These are phyloP conservation scores for Drosophila flavopinicola DNA, from an alignment of 2,888 invertebrate species.

Conservation along the genomic window DNA sequence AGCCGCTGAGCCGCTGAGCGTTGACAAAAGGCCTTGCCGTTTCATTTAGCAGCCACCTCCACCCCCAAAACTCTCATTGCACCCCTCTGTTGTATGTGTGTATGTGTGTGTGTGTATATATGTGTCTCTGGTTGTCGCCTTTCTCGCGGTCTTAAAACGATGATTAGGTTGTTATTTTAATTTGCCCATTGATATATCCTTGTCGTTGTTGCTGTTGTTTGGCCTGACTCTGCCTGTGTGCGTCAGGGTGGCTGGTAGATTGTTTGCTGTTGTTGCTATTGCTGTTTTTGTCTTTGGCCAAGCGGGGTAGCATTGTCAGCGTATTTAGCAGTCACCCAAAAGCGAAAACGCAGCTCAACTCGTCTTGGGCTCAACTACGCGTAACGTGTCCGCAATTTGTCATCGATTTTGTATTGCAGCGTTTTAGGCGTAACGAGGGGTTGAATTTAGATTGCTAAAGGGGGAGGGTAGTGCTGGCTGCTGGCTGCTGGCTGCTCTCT, in stretches of 20 bases:
- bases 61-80: constrained; percentile 21
- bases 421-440: constrained; percentile 74
- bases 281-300: constrained; percentile 48
- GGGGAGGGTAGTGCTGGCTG: background rate
- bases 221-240: constrained; percentile 71
- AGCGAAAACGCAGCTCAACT: constrained; percentile 59
- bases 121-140: constrained; percentile 65
- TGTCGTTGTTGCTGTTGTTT: constrained; percentile 38
- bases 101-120: constrained; percentile 7
- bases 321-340: constrained; percentile 74
- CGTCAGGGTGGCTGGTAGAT: constrained; percentile 71
- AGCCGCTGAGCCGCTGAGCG: constrained; percentile 50
- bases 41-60: constrained; percentile 73
- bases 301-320: constrained; percentile 72
- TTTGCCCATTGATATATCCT: constrained; percentile 85
- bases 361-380: constrained; percentile 83
- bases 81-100: constrained; percentile 26
- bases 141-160: constrained; percentile 84
- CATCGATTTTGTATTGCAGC: constrained; percentile 83
- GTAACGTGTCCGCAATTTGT: constrained; percentile 85
- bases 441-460: constrained; percentile 9
- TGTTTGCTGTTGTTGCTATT: constrained; percentile 39
- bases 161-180: constrained; percentile 85
- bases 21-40: constrained; percentile 79
- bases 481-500: constrained; percentile 25